Conservation (phyloP, 2,888 invertebrate species). For the Cantharis flavilabris region DNA sequence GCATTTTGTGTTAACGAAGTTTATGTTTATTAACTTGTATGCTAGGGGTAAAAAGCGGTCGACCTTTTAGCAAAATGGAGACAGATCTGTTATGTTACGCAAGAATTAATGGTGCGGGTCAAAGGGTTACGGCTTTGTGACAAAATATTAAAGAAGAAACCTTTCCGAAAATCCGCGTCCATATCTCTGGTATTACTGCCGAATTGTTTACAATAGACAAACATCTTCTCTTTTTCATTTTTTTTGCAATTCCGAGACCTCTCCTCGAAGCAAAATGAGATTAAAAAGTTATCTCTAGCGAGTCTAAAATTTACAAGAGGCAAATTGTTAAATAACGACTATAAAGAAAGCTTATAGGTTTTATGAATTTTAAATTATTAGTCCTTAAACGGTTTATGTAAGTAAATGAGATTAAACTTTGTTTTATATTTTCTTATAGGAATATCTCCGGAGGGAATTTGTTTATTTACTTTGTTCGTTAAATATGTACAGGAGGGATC, state of each 20-base stretch:
- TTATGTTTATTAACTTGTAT: slow-evolving; percentile 28
- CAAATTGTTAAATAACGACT: neutral
- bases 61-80: slow-evolving; percentile 29
- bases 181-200: slow-evolving; percentile 3
- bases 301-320: neutral
- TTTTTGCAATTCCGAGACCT: neutral
- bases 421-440: neutral
- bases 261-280: neutral
- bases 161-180: neutral
- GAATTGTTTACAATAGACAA: neutral
- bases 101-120: slow-evolving; percentile 23
- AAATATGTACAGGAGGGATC: neutral
- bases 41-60: slow-evolving; percentile 27
- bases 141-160: slow-evolving; percentile 20
- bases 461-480: neutral
- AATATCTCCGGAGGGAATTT: neutral
- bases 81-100: slow-evolving; percentile 25
- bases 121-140: slow-evolving; percentile 20
- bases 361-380: neutral
- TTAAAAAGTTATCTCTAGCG: neutral
- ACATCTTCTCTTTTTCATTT: neutral
- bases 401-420: neutral
- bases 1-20: neutral
- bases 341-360: neutral
- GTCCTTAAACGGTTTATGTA: neutral